A percentile compares a stretch with the other conserved stretches of the same genome.
Conservation (phyloP, 2,797 vertebrate genomes). For the Chrosomus eos region DNA sequence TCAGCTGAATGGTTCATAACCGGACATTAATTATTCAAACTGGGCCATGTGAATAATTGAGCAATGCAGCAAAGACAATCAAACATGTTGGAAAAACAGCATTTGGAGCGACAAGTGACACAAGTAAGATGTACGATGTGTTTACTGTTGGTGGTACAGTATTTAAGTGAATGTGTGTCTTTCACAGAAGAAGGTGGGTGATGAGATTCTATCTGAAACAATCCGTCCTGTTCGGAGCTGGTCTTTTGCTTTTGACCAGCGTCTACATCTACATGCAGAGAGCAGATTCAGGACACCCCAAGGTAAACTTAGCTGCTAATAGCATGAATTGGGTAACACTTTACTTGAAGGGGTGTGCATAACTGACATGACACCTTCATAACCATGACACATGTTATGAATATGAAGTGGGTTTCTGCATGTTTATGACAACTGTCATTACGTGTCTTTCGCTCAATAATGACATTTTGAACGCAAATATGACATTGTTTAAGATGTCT, state of each 20-base stretch:
- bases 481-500: too few relatives aligned
- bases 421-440: not conserved
- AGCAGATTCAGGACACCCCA: not conserved
- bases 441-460: too few relatives aligned
- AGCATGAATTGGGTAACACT: too few relatives aligned
- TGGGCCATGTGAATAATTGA: slow-evolving; percentile 61
- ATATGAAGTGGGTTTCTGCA: too few relatives aligned
- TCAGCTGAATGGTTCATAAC: slow-evolving; percentile 27
- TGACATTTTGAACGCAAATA: too few relatives aligned
- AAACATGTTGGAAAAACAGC: not conserved
- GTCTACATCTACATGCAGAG: slow-evolving; percentile 42
- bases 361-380: too few relatives aligned
- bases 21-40: slow-evolving; percentile 21
- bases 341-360: too few relatives aligned
- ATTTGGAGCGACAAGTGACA: slow-evolving; percentile 6
- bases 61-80: not conserved
- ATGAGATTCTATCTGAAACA: slow-evolving; percentile 67
- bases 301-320: not conserved
- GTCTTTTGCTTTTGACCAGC: slow-evolving; percentile 41
- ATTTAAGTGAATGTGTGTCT: not conserved
- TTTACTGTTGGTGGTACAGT: not conserved
- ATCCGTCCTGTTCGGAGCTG: not conserved
- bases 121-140: not conserved
- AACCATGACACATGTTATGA: too few relatives aligned
- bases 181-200: slow-evolving; percentile 40